A percentile compares a stretch with the other conserved stretches of the same genome.
phyloP scores from a whole-genome alignment of 2,888 invertebrate genomes.

The Carterocephalus palaemon region DNA sequence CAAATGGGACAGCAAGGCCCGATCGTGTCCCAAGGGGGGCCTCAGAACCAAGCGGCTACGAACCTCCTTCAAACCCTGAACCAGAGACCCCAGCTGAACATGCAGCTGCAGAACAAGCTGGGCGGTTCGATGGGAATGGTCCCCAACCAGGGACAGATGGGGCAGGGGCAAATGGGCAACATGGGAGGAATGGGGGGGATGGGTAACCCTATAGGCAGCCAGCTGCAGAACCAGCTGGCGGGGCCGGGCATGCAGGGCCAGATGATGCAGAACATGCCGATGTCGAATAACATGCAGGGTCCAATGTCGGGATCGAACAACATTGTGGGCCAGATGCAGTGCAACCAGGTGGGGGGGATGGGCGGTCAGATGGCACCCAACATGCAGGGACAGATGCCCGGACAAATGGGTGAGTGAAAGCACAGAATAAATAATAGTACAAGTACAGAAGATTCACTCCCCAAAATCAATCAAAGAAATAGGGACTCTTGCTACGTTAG shows the following conservation, averaged over 20 bases:
- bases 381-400: conserved; percentile 59
- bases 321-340: conserved; percentile 67
- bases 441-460: too few species aligned
- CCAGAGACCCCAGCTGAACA: conserved; percentile 80
- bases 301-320: conserved; percentile 56
- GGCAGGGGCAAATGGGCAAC: conserved; percentile 70
- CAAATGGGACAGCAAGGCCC: conserved; percentile 70
- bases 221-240: conserved; percentile 64
- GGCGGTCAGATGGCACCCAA: conserved; percentile 63
- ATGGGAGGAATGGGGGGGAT: conserved; percentile 66
- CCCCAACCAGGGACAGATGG: conserved; percentile 76
- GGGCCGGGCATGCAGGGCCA: conserved; percentile 67
- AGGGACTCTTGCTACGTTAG: too few species aligned
- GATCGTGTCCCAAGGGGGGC: conserved; percentile 71
- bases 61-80: conserved; percentile 87
- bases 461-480: too few species aligned
- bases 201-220: conserved; percentile 71
- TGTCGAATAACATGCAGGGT: conserved; percentile 63
- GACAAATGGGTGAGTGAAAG: conserved; percentile 76
- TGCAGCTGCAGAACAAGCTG: conserved; percentile 80
- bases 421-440: too few species aligned
- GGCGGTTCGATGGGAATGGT: conserved; percentile 76
- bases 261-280: conserved; percentile 72
- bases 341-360: conserved; percentile 72
- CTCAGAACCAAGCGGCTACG: conserved; percentile 79